phyloP scores from a whole-genome alignment of 2,797 vertebrate species.

The Cynodonichthys magdalenae region DNA sequence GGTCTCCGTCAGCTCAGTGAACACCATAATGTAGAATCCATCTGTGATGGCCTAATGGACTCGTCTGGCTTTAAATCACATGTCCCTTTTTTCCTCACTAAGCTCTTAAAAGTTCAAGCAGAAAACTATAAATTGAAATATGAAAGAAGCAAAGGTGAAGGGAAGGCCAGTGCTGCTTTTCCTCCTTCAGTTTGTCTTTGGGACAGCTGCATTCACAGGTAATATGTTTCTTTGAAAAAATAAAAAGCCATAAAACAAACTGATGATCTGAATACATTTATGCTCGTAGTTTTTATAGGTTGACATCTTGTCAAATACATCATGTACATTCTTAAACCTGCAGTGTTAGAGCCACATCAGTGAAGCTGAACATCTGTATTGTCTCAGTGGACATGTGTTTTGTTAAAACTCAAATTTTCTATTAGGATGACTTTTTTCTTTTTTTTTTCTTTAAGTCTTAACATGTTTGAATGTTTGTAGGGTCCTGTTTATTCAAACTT shows the following conservation, averaged over 20 bases:
- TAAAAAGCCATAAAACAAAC: constrained; percentile 2
- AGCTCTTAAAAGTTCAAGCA: constrained; percentile 44
- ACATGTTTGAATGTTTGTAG: constrained; percentile 39
- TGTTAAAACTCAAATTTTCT: constrained; percentile 32
- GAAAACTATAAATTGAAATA: constrained; percentile 46
- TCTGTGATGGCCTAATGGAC: constrained; percentile 35
- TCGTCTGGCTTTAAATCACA: constrained; percentile 51
- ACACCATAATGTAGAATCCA: constrained; percentile 24
- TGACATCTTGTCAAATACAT: constrained; percentile 30
- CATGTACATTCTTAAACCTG: constrained; percentile 33
- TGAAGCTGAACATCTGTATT: constrained; percentile 51
- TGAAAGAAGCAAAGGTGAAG: constrained; percentile 54
- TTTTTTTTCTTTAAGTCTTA: constrained; percentile 14
- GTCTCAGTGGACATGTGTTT: constrained; percentile 44
- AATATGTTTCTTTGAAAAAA: constrained; percentile 33
- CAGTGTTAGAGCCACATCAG: constrained; percentile 19
- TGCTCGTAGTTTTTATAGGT: constrained; percentile 9
- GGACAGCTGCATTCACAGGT: constrained; percentile 42
- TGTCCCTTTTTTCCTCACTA: constrained; percentile 10
- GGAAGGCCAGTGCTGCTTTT: constrained; percentile 57
- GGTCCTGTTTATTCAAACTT: constrained; percentile 48
- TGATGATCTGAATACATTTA: constrained; percentile 21
- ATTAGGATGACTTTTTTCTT: constrained; percentile 11
- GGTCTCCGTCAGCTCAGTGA: constrained; percentile 21
- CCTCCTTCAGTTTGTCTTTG: constrained; percentile 42